Base-by-base conservation (phyloP, 2,113 vertebrate genomes). In the Tachysurus vachellii region DNA sequence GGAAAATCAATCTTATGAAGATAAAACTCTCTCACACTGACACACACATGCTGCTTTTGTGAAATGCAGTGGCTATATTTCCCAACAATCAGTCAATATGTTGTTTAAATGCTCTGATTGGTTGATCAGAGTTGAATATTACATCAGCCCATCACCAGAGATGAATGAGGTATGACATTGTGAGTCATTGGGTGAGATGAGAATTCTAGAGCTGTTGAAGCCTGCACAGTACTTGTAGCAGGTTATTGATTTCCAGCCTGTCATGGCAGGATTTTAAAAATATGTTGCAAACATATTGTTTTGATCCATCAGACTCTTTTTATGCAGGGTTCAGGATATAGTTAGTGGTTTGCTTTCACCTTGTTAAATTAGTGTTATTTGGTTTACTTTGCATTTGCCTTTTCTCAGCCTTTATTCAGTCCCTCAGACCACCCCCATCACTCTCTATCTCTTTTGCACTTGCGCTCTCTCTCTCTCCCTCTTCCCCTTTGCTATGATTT, bases 231-330 rank as follows among this genome's bases (percentile, higher is more conserved):
- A 36, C 70, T 88, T 77, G 82, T 87, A 86, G 47, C n/a, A 71
- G 36, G 75, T n/a, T 86, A 89, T 90, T 89, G 86, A 91, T 91
- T 79, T 84, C 31, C 73, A 42, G 19, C 36, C 87, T 31, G 83
- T 59, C 82, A 73, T 80, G 70, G 83, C 75, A 57, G 42, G 73
- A 64, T 75, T 36, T 62, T 76, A 75, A 86, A 82, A 84, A 76
- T 86, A 36, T 88, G 64, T 56, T 44, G 31, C 56, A 44, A 81
- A 61, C 31, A 81, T 61, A 61, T 61, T 64, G 10, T 81, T 86
- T 86, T 61, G 81, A 86, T 84, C 76, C 76, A 56, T 28, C 44
- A 68, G 28, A 57, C 42, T 86, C 16, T 82, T 57, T 64, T 44
- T 68, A 16, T 50, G 57, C 23, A 59, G 14, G 42, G 17, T 90